Evolutionary conservation across 2,888 invertebrate genomes (phyloP).

Genomic region (Portevinia maculata): DNA sequence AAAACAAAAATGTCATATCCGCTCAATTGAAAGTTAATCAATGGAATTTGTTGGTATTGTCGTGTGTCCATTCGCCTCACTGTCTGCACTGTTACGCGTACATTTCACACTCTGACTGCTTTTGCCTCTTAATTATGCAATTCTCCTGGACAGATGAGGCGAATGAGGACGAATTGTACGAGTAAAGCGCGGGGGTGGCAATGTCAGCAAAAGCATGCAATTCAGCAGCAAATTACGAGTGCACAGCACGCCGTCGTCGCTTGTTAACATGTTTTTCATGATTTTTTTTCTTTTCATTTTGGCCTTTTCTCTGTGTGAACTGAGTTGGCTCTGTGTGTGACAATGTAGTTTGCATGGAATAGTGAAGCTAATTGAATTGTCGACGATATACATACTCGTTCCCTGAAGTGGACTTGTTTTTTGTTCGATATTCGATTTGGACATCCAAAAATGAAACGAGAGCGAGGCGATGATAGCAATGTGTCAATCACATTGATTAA

Average conservation of each 20-base stretch:
- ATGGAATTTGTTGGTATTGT: slow-evolving; percentile 17
- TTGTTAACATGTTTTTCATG: slow-evolving; percentile 15
- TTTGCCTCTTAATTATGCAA: slow-evolving; percentile 46
- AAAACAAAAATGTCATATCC: slow-evolving; percentile 29
- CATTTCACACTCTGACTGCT: slow-evolving; percentile 17
- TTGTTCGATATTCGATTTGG: background rate
- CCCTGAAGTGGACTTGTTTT: background rate
- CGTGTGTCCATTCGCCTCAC: slow-evolving; percentile 22
- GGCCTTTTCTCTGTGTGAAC: background rate
- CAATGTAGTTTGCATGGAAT: slow-evolving; percentile 12
- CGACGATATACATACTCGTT: background rate
- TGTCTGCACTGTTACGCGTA: slow-evolving; percentile 27
- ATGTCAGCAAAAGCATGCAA: slow-evolving; percentile 16
- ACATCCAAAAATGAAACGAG: background rate
- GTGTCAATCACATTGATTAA: slow-evolving; percentile 14
- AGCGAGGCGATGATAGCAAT: background rate
- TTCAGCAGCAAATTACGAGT: slow-evolving; percentile 24
- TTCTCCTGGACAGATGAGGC: slow-evolving; percentile 32
- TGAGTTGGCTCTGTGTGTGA: slow-evolving; percentile 3
- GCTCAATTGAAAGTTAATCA: slow-evolving; percentile 52
- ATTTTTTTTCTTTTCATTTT: background rate
- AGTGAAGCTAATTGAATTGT: slow-evolving; percentile 16
- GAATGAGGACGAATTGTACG: slow-evolving; percentile 25
- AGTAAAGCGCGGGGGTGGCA: slow-evolving; percentile 20
- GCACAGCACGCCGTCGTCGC: slow-evolving; percentile 17